phyloP scores from a whole-genome alignment of 1,140 invertebrate species.

The Diabrotica virgifera region DNA sequence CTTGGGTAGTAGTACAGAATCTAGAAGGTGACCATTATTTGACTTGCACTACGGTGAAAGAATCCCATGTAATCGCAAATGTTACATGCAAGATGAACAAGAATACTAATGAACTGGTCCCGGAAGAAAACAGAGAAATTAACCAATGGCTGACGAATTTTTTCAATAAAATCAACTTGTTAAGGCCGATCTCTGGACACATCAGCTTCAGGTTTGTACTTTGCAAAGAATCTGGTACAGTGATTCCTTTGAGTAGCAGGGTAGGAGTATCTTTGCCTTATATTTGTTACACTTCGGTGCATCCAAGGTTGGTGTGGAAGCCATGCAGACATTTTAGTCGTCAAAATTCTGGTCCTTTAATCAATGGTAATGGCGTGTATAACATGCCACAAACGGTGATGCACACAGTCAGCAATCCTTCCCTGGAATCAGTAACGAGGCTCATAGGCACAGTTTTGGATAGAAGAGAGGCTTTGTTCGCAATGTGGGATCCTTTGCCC shows the following conservation, averaged over 20 bases:
- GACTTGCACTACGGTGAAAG: slow-evolving; percentile 76
- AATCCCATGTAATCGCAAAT: slow-evolving; percentile 71
- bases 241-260: slow-evolving; percentile 63
- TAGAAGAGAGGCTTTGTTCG: slow-evolving; percentile 72
- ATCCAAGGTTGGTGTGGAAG: slow-evolving; percentile 61
- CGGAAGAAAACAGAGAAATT: slow-evolving; percentile 64
- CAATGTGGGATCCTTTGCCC: slow-evolving; percentile 78
- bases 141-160: slow-evolving; percentile 69
- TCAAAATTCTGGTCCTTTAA: slow-evolving; percentile 53
- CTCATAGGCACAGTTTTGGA: slow-evolving; percentile 66
- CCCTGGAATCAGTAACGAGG: slow-evolving; percentile 53
- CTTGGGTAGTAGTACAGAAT: slow-evolving; percentile 73
- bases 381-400: slow-evolving; percentile 55
- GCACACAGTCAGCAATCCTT: slow-evolving; percentile 50
- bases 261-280: slow-evolving; percentile 75
- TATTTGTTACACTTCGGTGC: slow-evolving; percentile 67
- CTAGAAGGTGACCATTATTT: slow-evolving; percentile 69
- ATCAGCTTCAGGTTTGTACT: slow-evolving; percentile 69
- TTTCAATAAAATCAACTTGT: slow-evolving; percentile 59
- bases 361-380: slow-evolving; percentile 51
- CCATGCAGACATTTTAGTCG: slow-evolving; percentile 60
- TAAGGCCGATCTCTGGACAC: slow-evolving; percentile 67
- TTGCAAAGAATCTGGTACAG: slow-evolving; percentile 50
- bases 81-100: slow-evolving; percentile 71
- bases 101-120: slow-evolving; percentile 63